Conservation (phyloP, 2,113 vertebrate genomes). For the Hippocampus mohnikei region DNA sequence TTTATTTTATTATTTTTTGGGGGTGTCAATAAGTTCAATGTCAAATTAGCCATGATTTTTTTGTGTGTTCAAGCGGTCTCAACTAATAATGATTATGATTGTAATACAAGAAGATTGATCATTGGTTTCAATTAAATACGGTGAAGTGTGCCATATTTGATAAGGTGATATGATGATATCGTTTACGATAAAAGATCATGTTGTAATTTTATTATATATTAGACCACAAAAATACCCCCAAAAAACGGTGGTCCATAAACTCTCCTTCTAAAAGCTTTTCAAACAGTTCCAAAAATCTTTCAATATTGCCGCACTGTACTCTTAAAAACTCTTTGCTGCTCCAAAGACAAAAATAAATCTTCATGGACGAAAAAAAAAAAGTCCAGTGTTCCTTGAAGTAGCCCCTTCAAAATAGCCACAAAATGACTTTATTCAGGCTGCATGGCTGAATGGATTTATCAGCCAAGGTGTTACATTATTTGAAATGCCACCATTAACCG, state of each 20-base stretch:
- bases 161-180: no score
- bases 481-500: slow-evolving; percentile 75
- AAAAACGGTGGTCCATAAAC: no score
- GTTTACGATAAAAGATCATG: no score
- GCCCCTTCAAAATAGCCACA: slow-evolving; percentile 23
- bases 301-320: no score
- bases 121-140: background rate
- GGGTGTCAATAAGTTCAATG: background rate
- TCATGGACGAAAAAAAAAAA: no score
- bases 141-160: background rate
- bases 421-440: slow-evolving; percentile 44
- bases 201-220: background rate
- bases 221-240: no score
- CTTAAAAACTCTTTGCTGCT: no score
- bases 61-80: no score
- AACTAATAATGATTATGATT: background rate
- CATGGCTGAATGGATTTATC: slow-evolving; percentile 65
- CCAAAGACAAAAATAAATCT: no score
- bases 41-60: background rate
- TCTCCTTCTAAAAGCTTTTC: no score
- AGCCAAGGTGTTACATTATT: slow-evolving; percentile 66
- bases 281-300: no score
- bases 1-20: background rate
- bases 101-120: background rate
- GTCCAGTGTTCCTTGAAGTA: background rate